Percentiles rank a stretch among this genome's conserved stretches.
Conservation (phyloP, 1,140 invertebrate species). For the Liolophura sinensis region DNA sequence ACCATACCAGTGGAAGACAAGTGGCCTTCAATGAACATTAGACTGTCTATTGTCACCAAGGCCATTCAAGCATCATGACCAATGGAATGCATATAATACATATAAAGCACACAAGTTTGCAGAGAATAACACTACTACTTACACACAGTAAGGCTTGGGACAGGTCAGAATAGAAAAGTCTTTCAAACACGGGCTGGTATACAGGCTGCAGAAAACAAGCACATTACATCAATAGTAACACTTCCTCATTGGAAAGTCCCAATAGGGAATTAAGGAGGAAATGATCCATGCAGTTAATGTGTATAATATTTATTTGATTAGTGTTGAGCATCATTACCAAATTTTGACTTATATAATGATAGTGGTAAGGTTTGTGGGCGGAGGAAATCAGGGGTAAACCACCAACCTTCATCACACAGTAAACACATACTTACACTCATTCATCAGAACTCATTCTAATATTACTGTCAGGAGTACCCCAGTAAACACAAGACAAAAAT, state of each 20-base stretch:
- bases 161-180: constrained; percentile 45
- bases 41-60: no score
- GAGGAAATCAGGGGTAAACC: not conserved
- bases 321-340: not conserved
- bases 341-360: not conserved
- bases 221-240: not conserved
- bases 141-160: constrained; percentile 51
- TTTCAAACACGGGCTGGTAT: constrained; percentile 43
- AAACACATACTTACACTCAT: not conserved
- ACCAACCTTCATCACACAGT: not conserved
- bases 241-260: not conserved
- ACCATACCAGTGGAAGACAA: no score
- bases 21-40: no score
- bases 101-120: no score
- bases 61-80: no score
- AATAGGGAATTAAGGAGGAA: not conserved
- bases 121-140: constrained; percentile 3
- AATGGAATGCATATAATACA: no score
- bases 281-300: not conserved
- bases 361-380: not conserved
- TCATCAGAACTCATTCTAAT: not conserved
- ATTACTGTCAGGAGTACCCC: not conserved
- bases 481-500: constrained; percentile 4
- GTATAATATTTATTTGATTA: not conserved
- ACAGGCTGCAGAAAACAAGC: constrained; percentile 36